These are phyloP conservation scores for Orthonevra nobilis DNA, from an alignment of 2,888 invertebrate genomes.

Conservation along the genomic window DNA sequence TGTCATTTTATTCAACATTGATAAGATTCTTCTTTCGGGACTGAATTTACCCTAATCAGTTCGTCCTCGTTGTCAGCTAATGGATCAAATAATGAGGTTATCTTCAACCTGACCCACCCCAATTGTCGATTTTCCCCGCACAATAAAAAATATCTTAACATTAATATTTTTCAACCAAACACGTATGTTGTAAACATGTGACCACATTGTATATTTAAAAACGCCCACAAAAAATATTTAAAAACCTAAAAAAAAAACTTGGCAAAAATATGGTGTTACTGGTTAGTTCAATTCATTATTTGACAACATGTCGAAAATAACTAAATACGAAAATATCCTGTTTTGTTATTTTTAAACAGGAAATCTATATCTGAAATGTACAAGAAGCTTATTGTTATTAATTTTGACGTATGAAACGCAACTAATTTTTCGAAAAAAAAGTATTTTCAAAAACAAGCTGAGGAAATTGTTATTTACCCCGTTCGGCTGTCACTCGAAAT, in stretches of 20 bases:
- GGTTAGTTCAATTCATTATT: constrained; percentile 20
- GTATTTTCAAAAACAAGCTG: background rate
- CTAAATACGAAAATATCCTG: constrained; percentile 5
- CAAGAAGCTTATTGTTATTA: background rate
- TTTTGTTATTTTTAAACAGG: background rate
- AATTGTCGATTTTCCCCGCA: too few species aligned
- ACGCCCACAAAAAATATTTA: too few species aligned
- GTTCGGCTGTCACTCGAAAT: background rate
- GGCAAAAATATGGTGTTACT: constrained; percentile 43
- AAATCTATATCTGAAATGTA: background rate
- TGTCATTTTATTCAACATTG: too few species aligned
- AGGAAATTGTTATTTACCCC: background rate
- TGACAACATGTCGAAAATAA: background rate
- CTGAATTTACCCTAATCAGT: too few species aligned
- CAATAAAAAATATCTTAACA: too few species aligned
- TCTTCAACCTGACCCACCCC: too few species aligned
- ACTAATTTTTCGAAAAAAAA: background rate
- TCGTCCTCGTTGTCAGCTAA: too few species aligned
- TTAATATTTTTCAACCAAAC: too few species aligned
- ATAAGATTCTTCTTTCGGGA: too few species aligned
- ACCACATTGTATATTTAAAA: too few species aligned
- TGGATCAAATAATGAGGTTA: too few species aligned
- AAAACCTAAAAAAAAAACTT: constrained; percentile 27
- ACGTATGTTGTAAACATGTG: too few species aligned
- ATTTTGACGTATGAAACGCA: background rate